phyloP scores from a whole-genome alignment of 1,140 invertebrate genomes.

The Apocrypta bakeri region DNA sequence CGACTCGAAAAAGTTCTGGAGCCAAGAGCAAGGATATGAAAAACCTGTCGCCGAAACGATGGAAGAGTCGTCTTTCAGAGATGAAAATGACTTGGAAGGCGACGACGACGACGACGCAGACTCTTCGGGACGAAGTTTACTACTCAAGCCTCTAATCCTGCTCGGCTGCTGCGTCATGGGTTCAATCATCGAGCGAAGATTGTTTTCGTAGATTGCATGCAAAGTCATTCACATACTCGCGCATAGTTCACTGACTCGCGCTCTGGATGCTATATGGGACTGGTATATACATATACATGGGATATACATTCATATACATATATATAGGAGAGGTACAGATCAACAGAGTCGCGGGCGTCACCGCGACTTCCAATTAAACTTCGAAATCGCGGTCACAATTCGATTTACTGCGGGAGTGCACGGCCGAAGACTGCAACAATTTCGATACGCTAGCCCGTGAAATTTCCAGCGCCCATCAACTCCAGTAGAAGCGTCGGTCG shows the following conservation, averaged over 20 bases:
- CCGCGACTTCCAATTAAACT: constrained; percentile 57
- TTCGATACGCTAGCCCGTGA: constrained; percentile 17
- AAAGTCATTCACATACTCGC: background rate
- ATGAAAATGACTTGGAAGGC: constrained; percentile 40
- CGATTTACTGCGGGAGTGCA: constrained; percentile 15
- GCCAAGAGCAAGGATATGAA: constrained; percentile 61
- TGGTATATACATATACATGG: no score
- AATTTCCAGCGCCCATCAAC: constrained; percentile 7
- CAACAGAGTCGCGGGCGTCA: constrained; percentile 43
- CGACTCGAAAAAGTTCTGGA: constrained; percentile 68
- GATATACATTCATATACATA: background rate
- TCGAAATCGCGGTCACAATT: constrained; percentile 35
- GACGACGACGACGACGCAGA: constrained; percentile 6
- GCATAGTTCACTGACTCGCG: background rate
- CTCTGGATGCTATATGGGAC: no score
- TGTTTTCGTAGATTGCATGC: constrained; percentile 57
- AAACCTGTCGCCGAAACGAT: constrained; percentile 65
- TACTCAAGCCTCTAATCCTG: constrained; percentile 47
- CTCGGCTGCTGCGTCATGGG: constrained; percentile 55
- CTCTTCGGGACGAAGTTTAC: constrained; percentile 9
- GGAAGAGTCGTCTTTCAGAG: constrained; percentile 63
- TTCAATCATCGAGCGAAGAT: constrained; percentile 58
- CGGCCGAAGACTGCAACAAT: background rate
- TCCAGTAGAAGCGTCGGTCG: background rate
- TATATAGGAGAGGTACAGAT: background rate